Base-by-base conservation (phyloP, 2,888 invertebrate species). In the Lithophane leautieri region DNA sequence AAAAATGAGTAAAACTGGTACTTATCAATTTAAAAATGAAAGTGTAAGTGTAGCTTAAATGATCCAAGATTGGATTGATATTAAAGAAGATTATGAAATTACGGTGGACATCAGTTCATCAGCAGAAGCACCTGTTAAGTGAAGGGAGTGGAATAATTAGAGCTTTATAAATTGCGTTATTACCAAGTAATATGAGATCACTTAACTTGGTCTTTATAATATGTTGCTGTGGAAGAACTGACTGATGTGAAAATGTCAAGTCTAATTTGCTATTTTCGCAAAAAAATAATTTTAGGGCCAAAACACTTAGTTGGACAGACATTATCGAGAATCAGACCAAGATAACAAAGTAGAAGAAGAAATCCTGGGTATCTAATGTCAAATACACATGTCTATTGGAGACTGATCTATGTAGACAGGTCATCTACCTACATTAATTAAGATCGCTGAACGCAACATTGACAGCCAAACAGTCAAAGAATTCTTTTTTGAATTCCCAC, bases 391-490 rank as follows among this genome's bases (percentile, higher is more conserved):
- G 77, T 73, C 82, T 44, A 61, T 62, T 19, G 4, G 19, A 44
- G 82, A 71, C 71, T 85, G 73, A 83, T 83, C 52, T 85, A 85
- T 76, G 63, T 58, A 73, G 82, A 56, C 60, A 81, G 82, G 82
- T 85, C 82, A 85, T 82, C 70, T 73, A 60, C 58, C 77, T 73
- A 71, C 85, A 83, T 83, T 85, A 83, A 81, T 83, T 85, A 71
- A 71, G 69, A 85, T 62, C 50, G 12, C 61, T 44, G 85, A 73
- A 83, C 58, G 78, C 62, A 77, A 73, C 85, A 85, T 66, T 81
- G 82, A 81, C 85, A 85, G 56, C 77, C 68, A 42, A 66, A 71
- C 77, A 56, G 67, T 58, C 42, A 42, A 28, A 71, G 65, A 74
- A 47, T 81, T 71, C 68, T 54, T 76, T 65, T 65, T 71, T 25